These are phyloP conservation scores for Hyposoter dolosus DNA, from an alignment of 2,888 invertebrate genomes.

Conservation along the genomic window DNA sequence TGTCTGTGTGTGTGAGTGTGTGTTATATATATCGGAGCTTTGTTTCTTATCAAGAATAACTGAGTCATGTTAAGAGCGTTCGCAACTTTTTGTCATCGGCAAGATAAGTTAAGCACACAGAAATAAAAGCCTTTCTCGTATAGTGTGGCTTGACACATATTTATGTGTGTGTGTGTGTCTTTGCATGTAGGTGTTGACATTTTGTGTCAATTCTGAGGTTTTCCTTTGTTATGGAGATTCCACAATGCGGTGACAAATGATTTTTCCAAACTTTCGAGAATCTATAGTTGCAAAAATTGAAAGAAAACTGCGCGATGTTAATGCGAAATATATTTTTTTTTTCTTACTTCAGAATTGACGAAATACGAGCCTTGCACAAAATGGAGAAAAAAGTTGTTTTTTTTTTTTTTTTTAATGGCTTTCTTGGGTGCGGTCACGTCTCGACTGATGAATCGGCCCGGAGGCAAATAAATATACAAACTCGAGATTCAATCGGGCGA, in stretches of 20 bases:
- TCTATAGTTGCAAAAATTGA: not conserved
- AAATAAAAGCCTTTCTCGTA: constrained; percentile 51
- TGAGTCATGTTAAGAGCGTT: constrained; percentile 60
- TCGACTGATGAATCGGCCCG: not conserved
- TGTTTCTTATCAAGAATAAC: constrained; percentile 39
- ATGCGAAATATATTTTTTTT: not conserved
- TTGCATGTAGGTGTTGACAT: not conserved
- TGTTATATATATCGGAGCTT: not conserved
- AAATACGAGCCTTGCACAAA: not conserved
- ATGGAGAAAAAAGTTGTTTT: not conserved
- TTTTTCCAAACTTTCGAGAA: not conserved
- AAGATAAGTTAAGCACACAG: constrained; percentile 56
- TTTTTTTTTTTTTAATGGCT: not conserved
- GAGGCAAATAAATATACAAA: not conserved
- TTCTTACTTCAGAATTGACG: not conserved
- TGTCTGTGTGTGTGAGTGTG: too few relatives aligned
- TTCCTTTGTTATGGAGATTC: constrained; percentile 45
- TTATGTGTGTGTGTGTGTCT: not conserved
- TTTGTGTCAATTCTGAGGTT: constrained; percentile 51
- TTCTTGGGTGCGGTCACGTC: not conserved
- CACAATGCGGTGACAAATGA: constrained; percentile 8
- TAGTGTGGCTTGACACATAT: not conserved
- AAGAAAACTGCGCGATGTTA: not conserved
- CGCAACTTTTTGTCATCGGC: constrained; percentile 49
- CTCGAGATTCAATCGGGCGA: not conserved